Evolutionary conservation across 2,113 vertebrate species (phyloP), one percentile per base, ranked within the genome.

Genomic region (Rafetus swinhoei): DNA sequence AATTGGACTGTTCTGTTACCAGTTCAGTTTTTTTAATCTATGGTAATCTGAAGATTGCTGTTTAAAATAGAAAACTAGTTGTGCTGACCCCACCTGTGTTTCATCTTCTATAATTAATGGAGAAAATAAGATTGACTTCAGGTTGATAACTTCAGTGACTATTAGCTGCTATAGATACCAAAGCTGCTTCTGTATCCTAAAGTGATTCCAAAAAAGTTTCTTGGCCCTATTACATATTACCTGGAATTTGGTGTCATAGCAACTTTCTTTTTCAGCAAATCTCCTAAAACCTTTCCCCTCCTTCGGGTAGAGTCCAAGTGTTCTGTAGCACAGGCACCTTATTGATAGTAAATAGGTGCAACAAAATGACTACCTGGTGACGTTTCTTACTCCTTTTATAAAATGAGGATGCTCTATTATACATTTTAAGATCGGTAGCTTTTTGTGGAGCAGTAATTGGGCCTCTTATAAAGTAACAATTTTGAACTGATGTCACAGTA

Each of bases 391-490:
- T 87, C 59, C 90, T 35, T n/a, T 35, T n/a, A 35, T 87, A 9
- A 85, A 79, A 19, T 54, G 27, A 39, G 35, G 39, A 55, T 87
- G 55, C 53, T 76, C 7, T 85, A 8, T 9, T 32, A 19, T 72
- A 27, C 62, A 45, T 45, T 45, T 45, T 45, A 45, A 45, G 45
- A 45, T 45, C 45, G 45, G 91, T 89, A 90, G 84, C 84, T 90
- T 95, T 95, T 50, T 86, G 60, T 90, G 60, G 77, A 60, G 39
- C 59, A 32, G 85, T 95, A 94, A 93, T 81, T 97, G 87, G 55
- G 88, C 87, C 0, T 7, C 84, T 81, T 86, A 25, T n/a, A 95
- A 89, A 93, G n/a, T 52, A 35, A 84, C 65, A 22, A 29, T 95
- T 93, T 86, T 79, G 15, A 60, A 53, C 79, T 92, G 79, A 92